These are phyloP conservation scores for Trachythela sp. DNA, from an alignment of 64 coral and sea anemone species.

Conservation along the genomic window DNA sequence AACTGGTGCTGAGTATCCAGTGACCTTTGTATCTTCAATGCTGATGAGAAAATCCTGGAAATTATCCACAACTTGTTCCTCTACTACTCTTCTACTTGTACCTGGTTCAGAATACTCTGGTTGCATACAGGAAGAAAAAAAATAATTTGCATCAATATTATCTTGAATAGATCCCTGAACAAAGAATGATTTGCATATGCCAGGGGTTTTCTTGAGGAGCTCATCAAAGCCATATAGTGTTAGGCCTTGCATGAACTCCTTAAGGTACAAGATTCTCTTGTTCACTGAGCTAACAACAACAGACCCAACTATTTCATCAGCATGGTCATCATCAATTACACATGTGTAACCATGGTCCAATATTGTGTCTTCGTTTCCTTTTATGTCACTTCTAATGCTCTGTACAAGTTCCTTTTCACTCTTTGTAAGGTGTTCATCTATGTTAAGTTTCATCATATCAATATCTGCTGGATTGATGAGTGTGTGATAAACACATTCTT, in stretches of 20 bases:
- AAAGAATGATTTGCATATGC: background rate
- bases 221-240: background rate
- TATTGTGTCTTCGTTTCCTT: background rate
- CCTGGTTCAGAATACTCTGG: background rate
- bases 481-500: background rate
- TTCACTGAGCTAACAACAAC: conserved; percentile 34
- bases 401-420: background rate
- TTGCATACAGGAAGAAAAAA: background rate
- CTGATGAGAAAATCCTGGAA: conserved; percentile 2
- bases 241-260: background rate
- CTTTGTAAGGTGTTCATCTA: background rate
- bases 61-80: background rate
- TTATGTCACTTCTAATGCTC: background rate
- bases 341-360: conserved; percentile 41
- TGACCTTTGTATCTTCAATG: background rate
- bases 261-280: conserved; percentile 35
- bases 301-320: conserved; percentile 24
- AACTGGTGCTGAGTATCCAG: background rate
- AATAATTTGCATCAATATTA: conserved; percentile 4
- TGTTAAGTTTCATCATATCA: background rate
- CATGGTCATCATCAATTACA: conserved; percentile 28
- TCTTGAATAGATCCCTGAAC: background rate
- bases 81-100: background rate
- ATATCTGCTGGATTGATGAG: background rate
- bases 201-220: background rate